phyloP scores from a whole-genome alignment of 92 coral and sea anemone species.

The Epizoanthus stellaris region DNA sequence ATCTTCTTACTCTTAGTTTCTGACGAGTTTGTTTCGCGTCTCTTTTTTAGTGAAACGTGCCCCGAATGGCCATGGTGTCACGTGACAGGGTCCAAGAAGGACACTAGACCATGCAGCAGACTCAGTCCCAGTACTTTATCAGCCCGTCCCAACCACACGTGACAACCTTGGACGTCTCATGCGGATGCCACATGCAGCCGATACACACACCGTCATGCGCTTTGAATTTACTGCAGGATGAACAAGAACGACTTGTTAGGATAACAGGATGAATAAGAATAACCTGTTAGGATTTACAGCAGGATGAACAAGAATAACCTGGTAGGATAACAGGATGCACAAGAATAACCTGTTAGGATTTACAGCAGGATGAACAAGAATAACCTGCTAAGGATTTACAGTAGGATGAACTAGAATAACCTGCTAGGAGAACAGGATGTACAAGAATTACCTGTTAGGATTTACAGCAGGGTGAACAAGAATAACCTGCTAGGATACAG shows the following conservation, averaged over 20 bases:
- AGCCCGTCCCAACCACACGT: slow-evolving; percentile 99
- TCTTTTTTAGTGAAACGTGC: too few species aligned
- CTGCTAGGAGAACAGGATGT: neutral
- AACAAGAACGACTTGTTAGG: neutral
- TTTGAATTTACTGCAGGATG: slow-evolving; percentile 86
- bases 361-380: neutral
- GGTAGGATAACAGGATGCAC: neutral
- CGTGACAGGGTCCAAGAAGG: too few species aligned
- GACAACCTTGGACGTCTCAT: slow-evolving; percentile 97
- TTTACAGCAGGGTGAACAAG: too few species aligned
- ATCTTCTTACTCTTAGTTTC: too few species aligned
- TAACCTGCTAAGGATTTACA: neutral
- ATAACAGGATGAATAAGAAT: neutral
- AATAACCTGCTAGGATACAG: neutral
- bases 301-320: neutral
- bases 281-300: neutral
- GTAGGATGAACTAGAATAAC: too few species aligned
- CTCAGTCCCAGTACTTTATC: slow-evolving; percentile 99
- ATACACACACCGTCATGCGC: slow-evolving; percentile 99
- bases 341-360: neutral
- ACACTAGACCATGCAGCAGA: neutral
- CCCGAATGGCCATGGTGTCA: too few species aligned
- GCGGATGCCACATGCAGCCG: slow-evolving; percentile 99
- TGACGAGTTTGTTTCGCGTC: too few species aligned
- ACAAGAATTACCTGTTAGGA: neutral